phyloP scores from a whole-genome alignment of 1,140 invertebrate genomes.

The Atta cephalotes region DNA sequence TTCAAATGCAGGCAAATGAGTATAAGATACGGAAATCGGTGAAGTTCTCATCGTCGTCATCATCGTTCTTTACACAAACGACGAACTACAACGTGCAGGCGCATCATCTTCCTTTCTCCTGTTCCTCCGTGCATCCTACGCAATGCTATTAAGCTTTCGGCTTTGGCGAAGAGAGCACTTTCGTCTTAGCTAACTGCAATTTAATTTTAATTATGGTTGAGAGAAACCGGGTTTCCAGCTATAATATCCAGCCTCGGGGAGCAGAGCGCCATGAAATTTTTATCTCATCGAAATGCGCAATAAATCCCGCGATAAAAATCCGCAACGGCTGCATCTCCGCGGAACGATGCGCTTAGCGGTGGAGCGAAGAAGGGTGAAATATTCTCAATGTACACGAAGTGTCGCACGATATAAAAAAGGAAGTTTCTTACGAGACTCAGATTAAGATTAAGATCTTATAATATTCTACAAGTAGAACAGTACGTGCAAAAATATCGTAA shows the following conservation, averaged over 20 bases:
- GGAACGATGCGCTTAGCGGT: neutral
- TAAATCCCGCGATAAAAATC: constrained; percentile 63
- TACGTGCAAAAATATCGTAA: neutral
- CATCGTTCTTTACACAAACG: constrained; percentile 26
- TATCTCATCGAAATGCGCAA: constrained; percentile 59
- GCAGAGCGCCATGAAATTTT: constrained; percentile 58
- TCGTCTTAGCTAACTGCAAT: constrained; percentile 65
- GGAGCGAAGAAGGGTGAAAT: neutral
- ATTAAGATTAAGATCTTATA: neutral
- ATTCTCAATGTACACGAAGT: constrained; percentile 3
- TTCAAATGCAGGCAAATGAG: constrained; percentile 54
- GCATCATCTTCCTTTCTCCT: constrained; percentile 46
- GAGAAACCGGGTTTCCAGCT: constrained; percentile 36
- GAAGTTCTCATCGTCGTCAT: neutral
- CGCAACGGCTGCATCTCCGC: constrained; percentile 8
- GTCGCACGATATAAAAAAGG: neutral
- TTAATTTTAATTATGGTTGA: constrained; percentile 62
- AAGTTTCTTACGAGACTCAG: neutral
- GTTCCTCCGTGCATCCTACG: constrained; percentile 41
- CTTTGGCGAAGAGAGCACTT: constrained; percentile 52
- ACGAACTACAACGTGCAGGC: constrained; percentile 7
- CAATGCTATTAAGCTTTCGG: constrained; percentile 62
- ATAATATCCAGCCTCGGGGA: constrained; percentile 39
- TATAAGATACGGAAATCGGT: constrained; percentile 39
- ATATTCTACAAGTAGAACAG: neutral